These are phyloP conservation scores for Sphinx pinastri DNA, from an alignment of 2,888 invertebrate genomes.

Conservation along the genomic window DNA sequence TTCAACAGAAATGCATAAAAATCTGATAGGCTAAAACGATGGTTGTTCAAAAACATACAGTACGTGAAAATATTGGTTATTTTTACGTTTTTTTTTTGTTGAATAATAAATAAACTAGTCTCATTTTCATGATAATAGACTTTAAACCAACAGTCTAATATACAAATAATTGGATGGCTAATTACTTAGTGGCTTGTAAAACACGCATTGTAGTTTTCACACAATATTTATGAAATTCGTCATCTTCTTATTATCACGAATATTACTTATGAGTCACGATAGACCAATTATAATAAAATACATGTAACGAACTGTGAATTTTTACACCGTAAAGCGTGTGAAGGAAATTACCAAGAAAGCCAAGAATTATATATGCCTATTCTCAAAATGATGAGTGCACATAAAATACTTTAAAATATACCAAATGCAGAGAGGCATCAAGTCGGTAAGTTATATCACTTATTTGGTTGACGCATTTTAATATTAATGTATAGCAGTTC, in stretches of 20 bases:
- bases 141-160: neutral
- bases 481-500: no score
- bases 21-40: no score
- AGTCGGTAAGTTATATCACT: no score
- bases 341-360: neutral
- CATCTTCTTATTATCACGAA: neutral
- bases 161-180: neutral
- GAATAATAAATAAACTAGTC: no score
- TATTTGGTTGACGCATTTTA: no score
- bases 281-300: conserved; percentile 14
- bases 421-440: neutral
- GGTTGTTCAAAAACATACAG: no score
- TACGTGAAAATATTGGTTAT: no score
- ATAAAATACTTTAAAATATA: conserved; percentile 6
- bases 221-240: neutral
- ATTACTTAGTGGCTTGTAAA: neutral
- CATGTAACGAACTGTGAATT: conserved; percentile 7
- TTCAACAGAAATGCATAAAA: no score
- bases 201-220: neutral
- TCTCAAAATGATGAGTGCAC: neutral
- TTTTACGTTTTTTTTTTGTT: no score
- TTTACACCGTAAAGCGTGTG: neutral
- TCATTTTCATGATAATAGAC: no score
- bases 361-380: conserved; percentile 14
- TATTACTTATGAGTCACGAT: conserved; percentile 1